Evolutionary conservation across 2,888 invertebrate species (phyloP).

Genomic region (Craniophora ligustri): DNA sequence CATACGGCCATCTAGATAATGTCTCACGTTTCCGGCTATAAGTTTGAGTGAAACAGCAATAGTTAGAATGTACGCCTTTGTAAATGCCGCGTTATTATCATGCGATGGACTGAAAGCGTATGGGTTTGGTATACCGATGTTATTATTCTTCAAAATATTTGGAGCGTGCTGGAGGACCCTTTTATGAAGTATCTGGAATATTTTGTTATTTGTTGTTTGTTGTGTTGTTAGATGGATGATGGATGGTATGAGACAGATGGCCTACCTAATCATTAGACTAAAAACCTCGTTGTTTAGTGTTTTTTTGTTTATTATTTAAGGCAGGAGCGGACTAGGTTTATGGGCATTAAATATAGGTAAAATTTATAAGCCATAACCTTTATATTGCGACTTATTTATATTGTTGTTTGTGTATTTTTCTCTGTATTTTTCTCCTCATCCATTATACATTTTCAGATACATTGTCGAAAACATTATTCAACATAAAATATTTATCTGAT

Average conservation of each 20-base stretch:
- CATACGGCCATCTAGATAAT: conserved; percentile 43
- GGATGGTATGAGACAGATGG: conserved; percentile 21
- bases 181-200: conserved; percentile 47
- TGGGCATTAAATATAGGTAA: too few species aligned
- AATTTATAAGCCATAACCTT: too few species aligned
- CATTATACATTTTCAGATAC: too few species aligned
- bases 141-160: conserved; percentile 51
- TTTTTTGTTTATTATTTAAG: background rate
- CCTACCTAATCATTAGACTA: background rate
- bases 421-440: too few species aligned
- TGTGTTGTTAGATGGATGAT: conserved; percentile 10
- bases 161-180: conserved; percentile 39
- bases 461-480: too few species aligned
- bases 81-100: conserved; percentile 40
- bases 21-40: conserved; percentile 23
- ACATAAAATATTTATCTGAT: too few species aligned
- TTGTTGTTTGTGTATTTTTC: too few species aligned
- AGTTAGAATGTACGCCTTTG: conserved; percentile 42
- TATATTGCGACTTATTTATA: too few species aligned
- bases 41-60: conserved; percentile 25
- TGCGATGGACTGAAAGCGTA: conserved; percentile 18
- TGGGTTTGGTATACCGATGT: conserved; percentile 43
- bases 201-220: conserved; percentile 42
- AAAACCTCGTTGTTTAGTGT: background rate
- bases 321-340: too few species aligned